A percentile compares a stretch with the other conserved stretches of the same genome.
phyloP scores from a whole-genome alignment of 2,113 vertebrate genomes.

The Bujurquina vittata region DNA sequence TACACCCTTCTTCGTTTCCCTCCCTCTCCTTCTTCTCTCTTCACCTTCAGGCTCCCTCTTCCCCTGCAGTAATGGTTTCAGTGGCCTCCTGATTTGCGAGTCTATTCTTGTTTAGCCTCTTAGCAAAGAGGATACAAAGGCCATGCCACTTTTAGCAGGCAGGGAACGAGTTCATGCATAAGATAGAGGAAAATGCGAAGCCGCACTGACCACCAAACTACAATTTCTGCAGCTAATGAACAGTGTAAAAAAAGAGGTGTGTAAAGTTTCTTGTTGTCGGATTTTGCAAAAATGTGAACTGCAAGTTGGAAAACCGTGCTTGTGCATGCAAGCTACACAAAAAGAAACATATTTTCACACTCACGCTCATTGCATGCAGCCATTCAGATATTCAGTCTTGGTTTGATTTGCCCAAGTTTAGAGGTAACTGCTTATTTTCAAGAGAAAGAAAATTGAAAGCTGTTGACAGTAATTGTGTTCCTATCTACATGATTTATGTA shows the following conservation, averaged over 20 bases:
- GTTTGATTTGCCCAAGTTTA: not conserved
- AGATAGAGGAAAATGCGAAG: not conserved
- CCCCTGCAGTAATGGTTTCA: conserved; percentile 61
- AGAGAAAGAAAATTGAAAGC: conserved; percentile 3
- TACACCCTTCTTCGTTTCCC: conserved; percentile 55
- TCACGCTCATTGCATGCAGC: not conserved
- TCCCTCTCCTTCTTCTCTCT: conserved; percentile 60
- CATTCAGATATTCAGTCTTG: not conserved
- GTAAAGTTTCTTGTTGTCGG: not conserved
- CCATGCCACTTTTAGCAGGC: conserved; percentile 47
- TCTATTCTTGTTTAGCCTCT: conserved; percentile 78
- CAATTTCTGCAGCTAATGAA: not conserved
- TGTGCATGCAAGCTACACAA: not conserved
- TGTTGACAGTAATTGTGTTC: not conserved
- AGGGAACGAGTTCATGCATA: not conserved
- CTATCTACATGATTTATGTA: conserved; percentile 1
- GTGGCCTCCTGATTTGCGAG: conserved; percentile 73
- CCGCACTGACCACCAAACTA: not conserved
- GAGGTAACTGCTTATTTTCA: not conserved
- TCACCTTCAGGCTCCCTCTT: conserved; percentile 66
- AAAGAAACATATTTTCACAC: not conserved
- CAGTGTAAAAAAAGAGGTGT: not conserved
- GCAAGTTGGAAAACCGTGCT: not conserved
- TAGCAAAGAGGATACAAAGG: conserved; percentile 67
- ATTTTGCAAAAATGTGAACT: not conserved